phyloP scores from a whole-genome alignment of 2,113 vertebrate genomes.

The Percopsis transmontana region DNA sequence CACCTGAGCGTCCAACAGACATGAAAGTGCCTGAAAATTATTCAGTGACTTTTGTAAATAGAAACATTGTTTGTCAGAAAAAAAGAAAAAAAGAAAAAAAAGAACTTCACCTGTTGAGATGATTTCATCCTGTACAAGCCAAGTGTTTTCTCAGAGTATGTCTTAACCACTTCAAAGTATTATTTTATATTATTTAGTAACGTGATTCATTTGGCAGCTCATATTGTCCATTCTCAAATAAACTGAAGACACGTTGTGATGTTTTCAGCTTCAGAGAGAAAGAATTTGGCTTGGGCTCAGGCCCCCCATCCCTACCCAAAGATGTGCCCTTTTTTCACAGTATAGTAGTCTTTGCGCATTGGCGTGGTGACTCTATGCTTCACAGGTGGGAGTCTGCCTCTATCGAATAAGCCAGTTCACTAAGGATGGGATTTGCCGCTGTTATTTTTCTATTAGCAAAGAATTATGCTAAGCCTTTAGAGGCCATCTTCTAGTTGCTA shows the following conservation, averaged over 20 bases:
- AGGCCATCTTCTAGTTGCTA: slow-evolving; percentile 98
- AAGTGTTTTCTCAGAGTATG: slow-evolving; percentile 51
- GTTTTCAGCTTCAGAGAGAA: slow-evolving; percentile 69
- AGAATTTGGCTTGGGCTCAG: slow-evolving; percentile 75
- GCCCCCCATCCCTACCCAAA: slow-evolving; percentile 72
- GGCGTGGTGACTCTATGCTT: slow-evolving; percentile 79
- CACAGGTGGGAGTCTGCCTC: slow-evolving; percentile 89
- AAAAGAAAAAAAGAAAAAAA: background rate
- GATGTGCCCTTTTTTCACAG: slow-evolving; percentile 75
- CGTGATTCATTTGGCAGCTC: slow-evolving; percentile 71
- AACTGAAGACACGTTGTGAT: slow-evolving; percentile 64
- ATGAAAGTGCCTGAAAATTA: too few relatives aligned
- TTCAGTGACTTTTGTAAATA: too few relatives aligned
- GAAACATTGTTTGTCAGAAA: too few relatives aligned
- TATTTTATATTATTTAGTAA: slow-evolving; percentile 52
- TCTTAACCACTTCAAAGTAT: slow-evolving; percentile 72
- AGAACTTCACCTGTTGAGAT: slow-evolving; percentile 37
- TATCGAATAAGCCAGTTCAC: slow-evolving; percentile 89
- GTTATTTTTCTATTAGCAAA: slow-evolving; percentile 98
- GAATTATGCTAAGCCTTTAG: slow-evolving; percentile 96
- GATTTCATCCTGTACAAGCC: slow-evolving; percentile 42
- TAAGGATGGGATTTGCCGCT: slow-evolving; percentile 95
- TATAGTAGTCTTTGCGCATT: slow-evolving; percentile 73
- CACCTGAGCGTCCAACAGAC: too few relatives aligned
- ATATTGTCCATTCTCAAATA: slow-evolving; percentile 70